Evolutionary conservation across 1,140 invertebrate species (phyloP).

Genomic region (Anthonomus grandis): DNA sequence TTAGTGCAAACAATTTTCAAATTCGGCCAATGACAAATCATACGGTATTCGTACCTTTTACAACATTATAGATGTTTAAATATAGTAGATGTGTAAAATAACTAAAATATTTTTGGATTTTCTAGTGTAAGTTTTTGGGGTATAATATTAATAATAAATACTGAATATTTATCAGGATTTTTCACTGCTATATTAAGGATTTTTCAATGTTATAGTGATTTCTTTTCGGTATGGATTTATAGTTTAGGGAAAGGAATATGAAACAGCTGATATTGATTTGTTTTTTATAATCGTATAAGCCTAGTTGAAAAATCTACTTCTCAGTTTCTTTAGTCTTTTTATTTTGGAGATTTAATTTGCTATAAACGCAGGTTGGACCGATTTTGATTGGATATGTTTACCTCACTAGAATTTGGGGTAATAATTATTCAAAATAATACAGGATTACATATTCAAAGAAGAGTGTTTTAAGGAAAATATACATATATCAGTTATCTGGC

Average conservation of each 20-base stretch:
- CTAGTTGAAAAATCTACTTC: not conserved
- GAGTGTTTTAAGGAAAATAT: too few relatives aligned
- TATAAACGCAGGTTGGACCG: too few relatives aligned
- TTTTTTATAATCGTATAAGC: not conserved
- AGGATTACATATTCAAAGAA: too few relatives aligned
- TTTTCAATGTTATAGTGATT: not conserved
- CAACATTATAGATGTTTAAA: constrained; percentile 38
- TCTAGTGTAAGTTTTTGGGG: constrained; percentile 42
- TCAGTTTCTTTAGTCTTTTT: too few relatives aligned
- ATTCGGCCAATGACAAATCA: constrained; percentile 21
- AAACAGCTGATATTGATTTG: not conserved
- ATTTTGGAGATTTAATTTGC: too few relatives aligned
- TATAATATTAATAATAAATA: constrained; percentile 30
- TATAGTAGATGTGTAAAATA: constrained; percentile 44
- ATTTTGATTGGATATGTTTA: too few relatives aligned
- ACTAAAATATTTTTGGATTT: constrained; percentile 48
- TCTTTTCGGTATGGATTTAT: not conserved
- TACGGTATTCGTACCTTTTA: constrained; percentile 38
- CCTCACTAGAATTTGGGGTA: too few relatives aligned
- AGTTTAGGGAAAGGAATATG: not conserved
- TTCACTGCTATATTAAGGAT: constrained; percentile 20
- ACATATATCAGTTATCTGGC: too few relatives aligned
- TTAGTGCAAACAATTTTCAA: constrained; percentile 5
- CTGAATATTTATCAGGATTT: constrained; percentile 41
- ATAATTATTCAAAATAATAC: too few relatives aligned